Base-by-base conservation (phyloP, 2,888 invertebrate genomes). In the Hybos culiciformis region DNA sequence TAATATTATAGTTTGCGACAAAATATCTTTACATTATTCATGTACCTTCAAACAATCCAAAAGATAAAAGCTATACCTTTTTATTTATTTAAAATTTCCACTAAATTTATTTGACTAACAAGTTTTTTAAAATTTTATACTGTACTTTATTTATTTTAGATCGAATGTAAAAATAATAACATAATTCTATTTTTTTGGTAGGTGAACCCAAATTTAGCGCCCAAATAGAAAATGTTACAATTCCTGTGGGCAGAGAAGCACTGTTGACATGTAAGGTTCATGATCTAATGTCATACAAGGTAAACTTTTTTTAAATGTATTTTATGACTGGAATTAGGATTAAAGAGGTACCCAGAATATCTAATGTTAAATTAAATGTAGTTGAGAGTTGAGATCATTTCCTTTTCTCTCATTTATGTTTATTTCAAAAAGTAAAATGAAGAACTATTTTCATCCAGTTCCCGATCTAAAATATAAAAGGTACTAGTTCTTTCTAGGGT, bases 241-340 rank as follows among this genome's bases (percentile, higher is more conserved):
- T 76, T 14, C 75, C 80, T 3, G 72, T 80, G 43, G 79, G 80
- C 42, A 66, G 80, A 46, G 80, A 80, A 55, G 80, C 78, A 3
- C 67, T 73, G 3, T 70, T 80, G 42, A 75, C 76, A 12, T 80
- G 80, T 56, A 71, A 74, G 44, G 80, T 80, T 9, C 78, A 80
- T 55, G 76, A 79, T 59, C 63, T 80, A 49, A 75, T 75, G 46
- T 73, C 74, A 2, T 80, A 74, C 53, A 80, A 80, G 71, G 80
- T 80, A 65, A 64, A 54, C 47, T 20, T 32, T 43, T 43, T 11
- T 15, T n/a, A n/a, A n/a, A n/a, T n/a, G n/a, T n/a, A n/a, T n/a
- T n/a, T n/a, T n/a, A n/a, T n/a, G n/a, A n/a, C n/a, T n/a, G n/a
- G n/a, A n/a, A n/a, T n/a, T n/a, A n/a, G n/a, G n/a, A n/a, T n/a